Evolutionary conservation across 2,797 vertebrate genomes (phyloP).

Genomic region (Girardinus metallicus): DNA sequence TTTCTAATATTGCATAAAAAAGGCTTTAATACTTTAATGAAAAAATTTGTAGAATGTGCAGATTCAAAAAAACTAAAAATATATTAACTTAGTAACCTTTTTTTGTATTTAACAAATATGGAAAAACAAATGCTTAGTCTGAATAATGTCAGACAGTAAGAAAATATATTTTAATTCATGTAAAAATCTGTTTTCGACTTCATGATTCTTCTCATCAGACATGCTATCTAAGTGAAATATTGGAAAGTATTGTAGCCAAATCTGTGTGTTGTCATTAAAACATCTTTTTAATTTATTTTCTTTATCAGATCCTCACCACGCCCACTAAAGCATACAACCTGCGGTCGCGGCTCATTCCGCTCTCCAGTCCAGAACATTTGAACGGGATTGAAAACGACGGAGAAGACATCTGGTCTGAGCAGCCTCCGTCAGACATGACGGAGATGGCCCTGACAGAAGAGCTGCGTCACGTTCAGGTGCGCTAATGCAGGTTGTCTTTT

Average conservation of each 20-base stretch:
- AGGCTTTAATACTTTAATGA: too few relatives aligned
- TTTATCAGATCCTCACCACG: constrained; percentile 88
- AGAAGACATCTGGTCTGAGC: constrained; percentile 85
- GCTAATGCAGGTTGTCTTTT: neutral
- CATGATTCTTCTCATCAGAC: neutral
- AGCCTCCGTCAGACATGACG: constrained; percentile 86
- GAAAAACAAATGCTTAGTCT: neutral
- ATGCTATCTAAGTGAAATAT: neutral
- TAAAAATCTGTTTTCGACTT: neutral
- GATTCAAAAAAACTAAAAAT: neutral
- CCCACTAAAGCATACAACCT: constrained; percentile 90
- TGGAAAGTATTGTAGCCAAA: neutral
- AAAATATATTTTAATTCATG: neutral
- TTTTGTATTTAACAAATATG: neutral
- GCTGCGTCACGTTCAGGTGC: constrained; percentile 87
- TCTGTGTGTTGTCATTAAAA: neutral
- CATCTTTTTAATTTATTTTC: constrained; percentile 8
- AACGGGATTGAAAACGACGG: constrained; percentile 49
- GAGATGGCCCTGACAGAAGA: constrained; percentile 93
- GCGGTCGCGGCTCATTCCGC: constrained; percentile 79
- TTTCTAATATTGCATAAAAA: too few relatives aligned
- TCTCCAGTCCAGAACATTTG: constrained; percentile 85
- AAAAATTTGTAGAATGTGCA: too few relatives aligned
- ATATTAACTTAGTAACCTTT: neutral
- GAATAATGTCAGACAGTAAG: neutral